phyloP scores from a whole-genome alignment of 2,888 invertebrate species.

The Polydrusus cervinus region DNA sequence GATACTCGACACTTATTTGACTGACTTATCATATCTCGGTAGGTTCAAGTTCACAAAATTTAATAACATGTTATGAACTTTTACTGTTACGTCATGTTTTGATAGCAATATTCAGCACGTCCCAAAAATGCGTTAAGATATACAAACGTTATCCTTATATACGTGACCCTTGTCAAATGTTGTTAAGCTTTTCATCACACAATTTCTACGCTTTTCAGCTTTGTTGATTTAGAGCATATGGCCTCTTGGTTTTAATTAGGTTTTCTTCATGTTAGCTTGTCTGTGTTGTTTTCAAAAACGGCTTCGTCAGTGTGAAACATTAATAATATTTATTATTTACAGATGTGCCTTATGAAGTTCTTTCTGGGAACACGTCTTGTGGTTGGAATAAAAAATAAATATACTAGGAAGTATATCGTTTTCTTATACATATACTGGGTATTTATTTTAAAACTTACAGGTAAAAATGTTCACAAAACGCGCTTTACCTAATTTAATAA shows the following conservation, averaged over 20 bases:
- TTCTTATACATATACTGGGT: too few relatives aligned
- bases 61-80: background rate
- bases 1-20: too few relatives aligned
- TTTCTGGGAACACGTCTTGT: background rate
- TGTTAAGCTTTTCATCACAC: conserved; percentile 23
- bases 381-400: too few relatives aligned
- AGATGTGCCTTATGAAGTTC: background rate
- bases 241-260: conserved; percentile 21
- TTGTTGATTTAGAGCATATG: conserved; percentile 21
- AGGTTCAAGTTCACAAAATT: background rate
- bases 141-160: conserved; percentile 13
- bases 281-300: conserved; percentile 11
- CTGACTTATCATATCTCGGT: too few relatives aligned
- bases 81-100: background rate
- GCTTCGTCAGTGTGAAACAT: background rate
- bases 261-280: conserved; percentile 17
- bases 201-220: conserved; percentile 19
- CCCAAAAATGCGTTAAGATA: conserved; percentile 14
- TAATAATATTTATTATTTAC: conserved; percentile 19
- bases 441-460: too few relatives aligned
- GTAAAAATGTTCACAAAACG: too few relatives aligned
- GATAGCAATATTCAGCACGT: conserved; percentile 4
- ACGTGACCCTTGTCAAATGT: conserved; percentile 23
- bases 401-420: too few relatives aligned
- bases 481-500: too few relatives aligned